Evolutionary conservation across 23 tunicate genomes (phyloP).

Genomic region (Styela clava): DNA sequence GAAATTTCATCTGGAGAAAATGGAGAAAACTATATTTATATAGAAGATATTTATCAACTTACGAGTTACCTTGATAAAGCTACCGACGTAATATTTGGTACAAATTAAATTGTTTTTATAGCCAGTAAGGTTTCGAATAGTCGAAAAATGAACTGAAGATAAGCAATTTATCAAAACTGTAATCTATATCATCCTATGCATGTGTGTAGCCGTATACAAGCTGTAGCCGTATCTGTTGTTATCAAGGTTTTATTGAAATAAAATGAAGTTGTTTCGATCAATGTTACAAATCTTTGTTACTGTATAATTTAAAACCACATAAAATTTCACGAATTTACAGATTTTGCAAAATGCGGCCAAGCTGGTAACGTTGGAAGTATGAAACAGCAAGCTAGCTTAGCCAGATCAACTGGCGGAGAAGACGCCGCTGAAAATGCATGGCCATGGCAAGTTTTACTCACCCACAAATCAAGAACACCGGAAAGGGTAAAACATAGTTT

Average conservation of each 20-base stretch:
- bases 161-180: too few relatives aligned
- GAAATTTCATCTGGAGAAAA: slow-evolving; percentile 31
- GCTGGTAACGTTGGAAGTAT: not conserved
- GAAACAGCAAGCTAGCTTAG: not conserved
- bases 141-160: too few relatives aligned
- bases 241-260: too few relatives aligned
- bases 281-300: too few relatives aligned
- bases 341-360: slow-evolving; percentile 13
- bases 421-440: not conserved
- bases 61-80: slow-evolving; percentile 29
- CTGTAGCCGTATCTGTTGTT: too few relatives aligned
- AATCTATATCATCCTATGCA: too few relatives aligned
- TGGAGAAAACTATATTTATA: slow-evolving; percentile 47
- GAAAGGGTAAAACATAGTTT: not conserved
- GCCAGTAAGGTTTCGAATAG: too few relatives aligned
- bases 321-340: too few relatives aligned
- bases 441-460: slow-evolving; percentile 7
- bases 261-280: too few relatives aligned
- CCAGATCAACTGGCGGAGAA: not conserved
- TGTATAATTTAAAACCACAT: too few relatives aligned
- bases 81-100: slow-evolving; percentile 60
- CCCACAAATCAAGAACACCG: not conserved
- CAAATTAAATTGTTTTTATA: too few relatives aligned
- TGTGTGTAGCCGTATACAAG: too few relatives aligned
- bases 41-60: slow-evolving; percentile 53